A percentile compares a stretch with the other conserved stretches of the same genome.
Evolutionary conservation across 2,113 vertebrate genomes (phyloP).

Genomic region (Regulus satrapa): DNA sequence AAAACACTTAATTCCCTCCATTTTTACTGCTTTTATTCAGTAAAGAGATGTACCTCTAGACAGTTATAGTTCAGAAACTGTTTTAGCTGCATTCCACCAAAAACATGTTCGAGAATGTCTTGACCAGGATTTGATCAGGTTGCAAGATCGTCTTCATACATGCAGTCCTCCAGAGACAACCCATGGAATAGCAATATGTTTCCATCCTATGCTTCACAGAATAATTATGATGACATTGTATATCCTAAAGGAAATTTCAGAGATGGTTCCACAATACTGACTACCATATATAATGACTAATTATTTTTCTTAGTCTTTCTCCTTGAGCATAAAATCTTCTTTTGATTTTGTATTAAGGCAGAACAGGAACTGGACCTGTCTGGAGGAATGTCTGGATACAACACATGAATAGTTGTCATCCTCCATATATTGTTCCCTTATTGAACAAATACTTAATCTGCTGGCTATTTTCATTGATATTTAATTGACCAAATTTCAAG

Average conservation of each 20-base stretch:
- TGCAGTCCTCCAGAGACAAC: neutral
- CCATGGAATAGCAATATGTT: neutral
- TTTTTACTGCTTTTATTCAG: neutral
- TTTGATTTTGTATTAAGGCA: neutral
- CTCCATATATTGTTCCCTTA: neutral
- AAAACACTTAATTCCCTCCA: neutral
- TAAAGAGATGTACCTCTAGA: neutral
- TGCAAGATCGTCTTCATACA: neutral
- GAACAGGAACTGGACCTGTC: neutral
- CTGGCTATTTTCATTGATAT: neutral
- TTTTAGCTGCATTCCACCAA: neutral
- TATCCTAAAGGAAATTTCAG: neutral
- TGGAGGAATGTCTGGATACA: neutral
- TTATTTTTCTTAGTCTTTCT: neutral
- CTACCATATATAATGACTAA: neutral
- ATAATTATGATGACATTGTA: neutral
- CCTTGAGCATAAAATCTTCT: neutral
- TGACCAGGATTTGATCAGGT: neutral
- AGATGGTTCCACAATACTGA: neutral
- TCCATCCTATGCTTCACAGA: neutral
- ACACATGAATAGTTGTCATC: neutral
- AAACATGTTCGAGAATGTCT: neutral
- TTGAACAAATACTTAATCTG: neutral
- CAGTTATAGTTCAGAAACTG: neutral
- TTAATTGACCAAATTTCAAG: neutral